phyloP scores from a whole-genome alignment of 2,888 invertebrate genomes.

The Epistrophella euchroma region DNA sequence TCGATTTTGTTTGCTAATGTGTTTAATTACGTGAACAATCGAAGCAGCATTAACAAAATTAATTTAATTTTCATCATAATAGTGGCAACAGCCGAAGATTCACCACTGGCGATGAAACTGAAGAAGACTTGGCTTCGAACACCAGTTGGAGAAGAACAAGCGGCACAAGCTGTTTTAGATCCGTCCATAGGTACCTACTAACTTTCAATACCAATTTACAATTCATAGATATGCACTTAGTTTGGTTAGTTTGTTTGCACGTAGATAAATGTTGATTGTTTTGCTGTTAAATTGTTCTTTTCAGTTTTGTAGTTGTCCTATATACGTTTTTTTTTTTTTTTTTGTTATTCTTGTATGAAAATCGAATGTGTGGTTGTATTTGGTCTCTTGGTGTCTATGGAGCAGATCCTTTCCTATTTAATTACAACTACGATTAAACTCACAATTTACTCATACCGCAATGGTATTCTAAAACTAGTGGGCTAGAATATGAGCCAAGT shows the following conservation, averaged over 20 bases:
- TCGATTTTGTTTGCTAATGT: constrained; percentile 42
- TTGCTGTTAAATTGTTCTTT: constrained; percentile 7
- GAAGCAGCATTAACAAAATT: constrained; percentile 48
- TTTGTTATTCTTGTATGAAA: not conserved
- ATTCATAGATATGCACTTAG: constrained; percentile 61
- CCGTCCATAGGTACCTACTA: constrained; percentile 86
- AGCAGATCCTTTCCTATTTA: not conserved
- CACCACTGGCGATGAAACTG: constrained; percentile 89
- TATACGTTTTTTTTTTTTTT: not conserved
- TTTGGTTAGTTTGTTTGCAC: constrained; percentile 52
- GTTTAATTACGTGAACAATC: constrained; percentile 8
- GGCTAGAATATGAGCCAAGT: too few species aligned
- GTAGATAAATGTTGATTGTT: constrained; percentile 50
- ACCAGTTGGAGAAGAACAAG: constrained; percentile 88
- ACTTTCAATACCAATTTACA: constrained; percentile 52
- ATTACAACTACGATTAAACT: too few species aligned
- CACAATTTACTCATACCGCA: too few species aligned
- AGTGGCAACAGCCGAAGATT: constrained; percentile 88
- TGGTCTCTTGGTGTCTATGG: not conserved
- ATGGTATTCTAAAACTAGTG: too few species aligned
- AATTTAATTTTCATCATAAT: constrained; percentile 80
- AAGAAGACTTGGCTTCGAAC: constrained; percentile 90
- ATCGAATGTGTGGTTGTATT: not conserved
- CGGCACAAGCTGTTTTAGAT: constrained; percentile 88
- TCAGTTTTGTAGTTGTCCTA: constrained; percentile 19